Evolutionary conservation across 2,888 invertebrate genomes (phyloP), one percentile per base, ranked within the genome.

Genomic region (Acanthoscelides obtectus): DNA sequence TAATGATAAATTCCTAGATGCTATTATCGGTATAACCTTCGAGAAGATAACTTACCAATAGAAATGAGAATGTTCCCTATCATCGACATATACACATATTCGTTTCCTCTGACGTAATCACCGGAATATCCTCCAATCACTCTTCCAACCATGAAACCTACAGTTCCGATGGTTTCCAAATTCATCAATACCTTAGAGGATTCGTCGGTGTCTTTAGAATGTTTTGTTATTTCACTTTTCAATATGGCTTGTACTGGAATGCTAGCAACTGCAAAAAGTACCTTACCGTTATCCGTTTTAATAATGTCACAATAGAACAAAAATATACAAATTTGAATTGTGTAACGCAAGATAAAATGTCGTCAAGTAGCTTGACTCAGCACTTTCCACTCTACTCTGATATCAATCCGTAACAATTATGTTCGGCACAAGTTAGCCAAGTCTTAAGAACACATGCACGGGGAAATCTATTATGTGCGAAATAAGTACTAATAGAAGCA

Each of bases 31-130:
- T n/a, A n/a, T n/a, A n/a, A n/a, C n/a, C n/a, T n/a, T n/a, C n/a
- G n/a, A n/a, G n/a, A n/a, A n/a, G n/a, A n/a, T n/a, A n/a, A 8
- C 66, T 67, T 67, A 67, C 67, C 67, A 22, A 67, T 22, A 20
- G 22, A 22, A n/a, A 67, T 22, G 67, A 67, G 22, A 21, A 17
- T 67, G 20, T 17, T 22, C 19, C 20, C 21, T 22, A 67, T 20
- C n/a, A 67, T 67, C 12, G 22, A 67, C 22, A 20, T 22, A 67
- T 67, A 67, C n/a, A 67, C 22, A 67, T 17, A 22, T 5, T 67
- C 67, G 20, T 4, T 67, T 22, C 67, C 67, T 20, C 22, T 67
- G 22, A 19, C n/a, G 67, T 20, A 67, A 22, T 25, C 67, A 19
- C 17, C 22, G 19, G n/a, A 17, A 20, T 67, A 21, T 25, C 67